phyloP scores from a whole-genome alignment of 2,888 invertebrate genomes.

The Tineola bisselliella region DNA sequence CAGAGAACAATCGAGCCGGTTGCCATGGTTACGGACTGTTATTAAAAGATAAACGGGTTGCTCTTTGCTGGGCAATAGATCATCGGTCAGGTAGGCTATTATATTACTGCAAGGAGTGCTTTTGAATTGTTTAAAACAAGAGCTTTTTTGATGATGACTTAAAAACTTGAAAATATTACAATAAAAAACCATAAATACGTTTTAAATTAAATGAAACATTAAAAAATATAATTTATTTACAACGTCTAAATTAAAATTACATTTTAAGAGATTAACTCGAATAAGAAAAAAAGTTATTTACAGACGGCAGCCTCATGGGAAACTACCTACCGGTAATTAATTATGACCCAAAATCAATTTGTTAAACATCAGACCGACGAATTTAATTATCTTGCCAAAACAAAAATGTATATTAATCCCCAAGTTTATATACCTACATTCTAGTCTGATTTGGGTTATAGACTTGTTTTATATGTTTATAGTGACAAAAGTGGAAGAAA shows the following conservation, averaged over 20 bases:
- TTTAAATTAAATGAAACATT: too few relatives aligned
- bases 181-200: too few relatives aligned
- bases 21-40: slow-evolving; percentile 23
- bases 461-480: too few relatives aligned
- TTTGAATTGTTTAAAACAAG: neutral
- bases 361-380: slow-evolving; percentile 31
- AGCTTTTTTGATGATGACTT: too few relatives aligned
- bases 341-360: slow-evolving; percentile 51
- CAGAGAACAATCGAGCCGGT: slow-evolving; percentile 24
- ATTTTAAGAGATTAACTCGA: neutral
- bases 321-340: slow-evolving; percentile 21
- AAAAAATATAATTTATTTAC: slow-evolving; percentile 19
- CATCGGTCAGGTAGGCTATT: neutral
- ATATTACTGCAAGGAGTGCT: neutral
- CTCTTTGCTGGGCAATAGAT: slow-evolving; percentile 7
- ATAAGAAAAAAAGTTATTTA: neutral
- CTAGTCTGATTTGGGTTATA: too few relatives aligned
- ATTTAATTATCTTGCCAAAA: slow-evolving; percentile 54
- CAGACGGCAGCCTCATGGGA: neutral
- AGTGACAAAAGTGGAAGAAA: too few relatives aligned
- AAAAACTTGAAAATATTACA: too few relatives aligned
- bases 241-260: slow-evolving; percentile 20
- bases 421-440: slow-evolving; percentile 25
- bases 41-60: slow-evolving; percentile 32
- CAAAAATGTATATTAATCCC: slow-evolving; percentile 36